Evolutionary conservation across 2,888 invertebrate species (phyloP), one percentile per base, ranked within the genome.

Genomic region (Mimumesa dahlbomi): DNA sequence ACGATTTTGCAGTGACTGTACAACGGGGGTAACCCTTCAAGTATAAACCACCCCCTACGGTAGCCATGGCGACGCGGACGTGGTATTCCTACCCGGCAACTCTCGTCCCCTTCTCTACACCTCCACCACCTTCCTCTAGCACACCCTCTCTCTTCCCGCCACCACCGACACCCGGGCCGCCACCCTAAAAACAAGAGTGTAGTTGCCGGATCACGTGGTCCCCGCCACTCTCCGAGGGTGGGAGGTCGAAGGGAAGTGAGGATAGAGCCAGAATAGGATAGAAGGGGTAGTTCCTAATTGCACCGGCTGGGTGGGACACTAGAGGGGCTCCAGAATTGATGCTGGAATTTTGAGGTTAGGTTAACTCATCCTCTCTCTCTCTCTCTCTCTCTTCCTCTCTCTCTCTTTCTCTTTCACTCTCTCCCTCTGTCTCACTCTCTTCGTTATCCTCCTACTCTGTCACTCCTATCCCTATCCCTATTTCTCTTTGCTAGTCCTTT

Each of bases 261-360:
- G 82, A 85, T 84, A 81, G 83, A 84, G 78, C 68, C 72, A 77
- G 81, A 85, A 84, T 84, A 83, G 82, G 80, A 82, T 81, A 83
- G 85, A 83, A 83, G 83, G 86, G 85, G 85, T 85, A 85, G 86
- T 86, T 86, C 84, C 87, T 88, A 86, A 88, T 88, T 88, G 87
- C 87, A 80, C 84, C 79, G 83, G 84, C 75, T 85, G 82, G 84
- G 84, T 85, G 84, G 84, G 81, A 85, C 84, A 81, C 83, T 76
- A 79, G 79, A 82, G 83, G 82, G 82, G 81, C 79, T 87, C 79
- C 77, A 85, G 86, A 88, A 87, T 87, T 88, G 86, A 88, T 87
- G 87, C 85, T 87, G 84, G 83, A 87, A 88, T 88, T 87, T 88
- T 86, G 87, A 86, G 86, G 87, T 84, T 85, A 85, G 84, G 83